Conservation (phyloP, 2,888 invertebrate genomes). For the Pediacus dermestoides region DNA sequence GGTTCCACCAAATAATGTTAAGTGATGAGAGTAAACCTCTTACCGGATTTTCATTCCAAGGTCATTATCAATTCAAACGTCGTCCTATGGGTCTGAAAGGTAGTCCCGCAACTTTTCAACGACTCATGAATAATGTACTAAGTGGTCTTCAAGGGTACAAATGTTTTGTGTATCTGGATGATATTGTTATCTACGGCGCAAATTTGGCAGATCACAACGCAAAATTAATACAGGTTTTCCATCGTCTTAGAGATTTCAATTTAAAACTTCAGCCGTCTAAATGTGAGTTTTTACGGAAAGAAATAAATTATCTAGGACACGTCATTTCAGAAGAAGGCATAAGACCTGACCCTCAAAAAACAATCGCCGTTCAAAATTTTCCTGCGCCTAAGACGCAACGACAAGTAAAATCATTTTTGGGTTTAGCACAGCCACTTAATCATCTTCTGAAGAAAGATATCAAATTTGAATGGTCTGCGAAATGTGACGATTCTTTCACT, state of each 20-base stretch:
- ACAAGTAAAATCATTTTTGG: conserved; percentile 38
- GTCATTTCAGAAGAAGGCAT: conserved; percentile 11
- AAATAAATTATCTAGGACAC: conserved; percentile 17
- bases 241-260: conserved; percentile 17
- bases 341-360: conserved; percentile 5
- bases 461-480: conserved; percentile 9
- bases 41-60: conserved; percentile 21
- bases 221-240: conserved; percentile 15
- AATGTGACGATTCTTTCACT: conserved; percentile 10
- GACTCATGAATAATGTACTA: conserved; percentile 12
- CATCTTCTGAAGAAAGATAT: conserved; percentile 29
- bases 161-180: conserved; percentile 3
- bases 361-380: neutral
- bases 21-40: conserved; percentile 12
- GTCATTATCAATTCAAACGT: conserved; percentile 30
- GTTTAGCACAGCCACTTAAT: conserved; percentile 36
- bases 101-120: conserved; percentile 23
- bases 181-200: conserved; percentile 14
- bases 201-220: conserved; percentile 23
- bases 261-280: conserved; percentile 18
- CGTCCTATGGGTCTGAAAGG: conserved; percentile 29
- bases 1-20: conserved; percentile 24
- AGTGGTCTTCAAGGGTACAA: neutral
- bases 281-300: conserved; percentile 22
- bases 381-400: conserved; percentile 20